Evolutionary conservation across 2,888 invertebrate genomes (phyloP).

Genomic region (Xanthostigma xanthostigma): DNA sequence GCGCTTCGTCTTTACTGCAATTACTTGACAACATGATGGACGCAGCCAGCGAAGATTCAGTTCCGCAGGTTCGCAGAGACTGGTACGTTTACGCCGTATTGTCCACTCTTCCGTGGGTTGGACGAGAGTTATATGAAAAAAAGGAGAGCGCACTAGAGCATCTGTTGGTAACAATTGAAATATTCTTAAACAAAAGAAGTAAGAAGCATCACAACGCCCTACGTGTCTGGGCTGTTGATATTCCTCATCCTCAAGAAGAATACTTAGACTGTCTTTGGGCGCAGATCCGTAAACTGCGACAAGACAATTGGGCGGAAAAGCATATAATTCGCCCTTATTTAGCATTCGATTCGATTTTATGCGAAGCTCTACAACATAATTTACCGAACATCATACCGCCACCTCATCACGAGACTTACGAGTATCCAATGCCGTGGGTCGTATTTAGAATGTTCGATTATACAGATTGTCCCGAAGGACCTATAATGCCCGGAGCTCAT

Average conservation of each 20-base stretch:
- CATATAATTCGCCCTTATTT: slow-evolving; percentile 91
- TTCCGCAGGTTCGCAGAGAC: slow-evolving; percentile 75
- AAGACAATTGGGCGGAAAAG: slow-evolving; percentile 94
- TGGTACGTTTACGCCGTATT: slow-evolving; percentile 82
- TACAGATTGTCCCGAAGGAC: slow-evolving; percentile 91
- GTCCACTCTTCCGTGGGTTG: slow-evolving; percentile 91
- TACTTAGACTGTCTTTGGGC: slow-evolving; percentile 96
- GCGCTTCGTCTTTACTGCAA: slow-evolving; percentile 78
- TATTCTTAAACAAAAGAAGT: slow-evolving; percentile 80
- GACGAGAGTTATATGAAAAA: slow-evolving; percentile 88
- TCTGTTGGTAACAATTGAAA: slow-evolving; percentile 77
- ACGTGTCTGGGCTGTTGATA: slow-evolving; percentile 87
- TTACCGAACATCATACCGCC: slow-evolving; percentile 83
- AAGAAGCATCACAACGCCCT: slow-evolving; percentile 89
- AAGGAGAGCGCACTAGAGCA: slow-evolving; percentile 87
- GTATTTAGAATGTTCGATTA: slow-evolving; percentile 97
- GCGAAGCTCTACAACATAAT: slow-evolving; percentile 93
- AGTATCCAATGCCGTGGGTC: slow-evolving; percentile 89
- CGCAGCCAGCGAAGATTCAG: slow-evolving; percentile 83
- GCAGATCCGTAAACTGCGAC: slow-evolving; percentile 76
- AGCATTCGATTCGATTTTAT: slow-evolving; percentile 86
- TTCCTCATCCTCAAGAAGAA: slow-evolving; percentile 91
- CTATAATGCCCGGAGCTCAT: slow-evolving; percentile 86
- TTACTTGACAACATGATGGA: slow-evolving; percentile 88
- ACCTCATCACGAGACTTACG: slow-evolving; percentile 77